Evolutionary conservation across 1,140 invertebrate genomes (phyloP), one percentile per base, ranked within the genome.

Genomic region (Bombus huntii): DNA sequence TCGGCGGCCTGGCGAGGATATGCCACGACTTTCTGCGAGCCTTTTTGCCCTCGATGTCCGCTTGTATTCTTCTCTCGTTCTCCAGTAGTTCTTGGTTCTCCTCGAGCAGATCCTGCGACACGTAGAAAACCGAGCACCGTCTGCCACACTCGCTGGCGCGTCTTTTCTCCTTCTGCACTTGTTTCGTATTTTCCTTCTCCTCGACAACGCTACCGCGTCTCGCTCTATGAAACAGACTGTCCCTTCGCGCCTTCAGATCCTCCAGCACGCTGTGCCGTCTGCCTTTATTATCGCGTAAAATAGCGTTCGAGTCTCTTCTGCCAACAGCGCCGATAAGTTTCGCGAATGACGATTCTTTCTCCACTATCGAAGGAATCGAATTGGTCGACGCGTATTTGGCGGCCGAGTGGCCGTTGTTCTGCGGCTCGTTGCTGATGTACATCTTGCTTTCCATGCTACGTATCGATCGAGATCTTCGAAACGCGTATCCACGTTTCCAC

Each of bases 21-120:
- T 98, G 97, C 96, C 97, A 97, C 2, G 97, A 97, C 83, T 97
- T 97, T 25, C 96, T 88, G 0, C 92, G 95, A 72, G 88, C 95
- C 95, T 96, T 96, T 96, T 95, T 96, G 94, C 91, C 92, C 95
- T 93, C 95, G 93, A 87, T 94, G 75, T 93, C 95, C 37, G 94
- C 94, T 76, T 95, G 94, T 4, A 94, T 74, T 91, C 92, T 34
- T 91, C 92, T 34, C 42, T 91, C 92, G 83, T 81, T 31, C 82
- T 94, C 81, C 76, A 93, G 91, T 89, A 89, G 93, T 83, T 94
- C 96, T 90, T 89, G 91, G 73, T 92, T 92, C 80, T 94, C 94
- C 74, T 95, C 94, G 0, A 93, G 78, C 1, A 94, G 86, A 47
- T 95, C 93, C 37, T 95, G 91, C 0, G 92, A 91, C 25, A 94